Evolutionary conservation across 2,113 vertebrate species (phyloP).

Genomic region (Todiramphus saurophagus): DNA sequence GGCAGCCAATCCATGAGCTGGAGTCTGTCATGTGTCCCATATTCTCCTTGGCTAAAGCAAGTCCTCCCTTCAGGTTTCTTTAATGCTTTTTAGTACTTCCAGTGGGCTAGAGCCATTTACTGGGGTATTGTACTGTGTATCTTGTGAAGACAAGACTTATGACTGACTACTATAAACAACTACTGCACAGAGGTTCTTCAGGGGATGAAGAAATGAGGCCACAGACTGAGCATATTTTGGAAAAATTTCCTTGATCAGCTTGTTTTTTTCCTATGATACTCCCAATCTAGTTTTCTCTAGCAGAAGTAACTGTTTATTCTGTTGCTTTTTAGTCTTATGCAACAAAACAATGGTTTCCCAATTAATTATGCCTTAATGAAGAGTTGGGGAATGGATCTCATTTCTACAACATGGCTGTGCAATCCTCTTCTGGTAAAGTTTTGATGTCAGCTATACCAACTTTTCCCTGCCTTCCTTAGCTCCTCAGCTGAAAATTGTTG

Average conservation of each 20-base stretch:
- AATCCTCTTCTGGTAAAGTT: background rate
- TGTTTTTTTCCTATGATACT: background rate
- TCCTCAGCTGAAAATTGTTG: background rate
- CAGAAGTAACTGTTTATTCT: background rate
- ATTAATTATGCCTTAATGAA: background rate
- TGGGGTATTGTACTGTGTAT: no score
- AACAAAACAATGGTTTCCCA: background rate
- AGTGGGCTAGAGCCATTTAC: background rate
- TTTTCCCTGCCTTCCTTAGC: background rate
- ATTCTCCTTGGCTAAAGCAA: background rate
- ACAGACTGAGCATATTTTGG: background rate
- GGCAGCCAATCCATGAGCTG: background rate
- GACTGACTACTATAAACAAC: background rate
- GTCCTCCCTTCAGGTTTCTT: background rate
- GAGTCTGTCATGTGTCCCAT: background rate
- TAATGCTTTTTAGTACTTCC: background rate
- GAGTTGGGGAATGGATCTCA: background rate
- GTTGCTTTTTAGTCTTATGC: background rate
- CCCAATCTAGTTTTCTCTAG: background rate
- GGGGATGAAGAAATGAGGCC: background rate
- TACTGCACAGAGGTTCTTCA: background rate
- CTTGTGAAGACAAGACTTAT: background rate
- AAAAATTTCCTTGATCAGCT: background rate
- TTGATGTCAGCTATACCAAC: background rate
- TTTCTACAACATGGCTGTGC: background rate